Base-by-base conservation (phyloP, 2,888 invertebrate genomes). In the Eilema caniola region DNA sequence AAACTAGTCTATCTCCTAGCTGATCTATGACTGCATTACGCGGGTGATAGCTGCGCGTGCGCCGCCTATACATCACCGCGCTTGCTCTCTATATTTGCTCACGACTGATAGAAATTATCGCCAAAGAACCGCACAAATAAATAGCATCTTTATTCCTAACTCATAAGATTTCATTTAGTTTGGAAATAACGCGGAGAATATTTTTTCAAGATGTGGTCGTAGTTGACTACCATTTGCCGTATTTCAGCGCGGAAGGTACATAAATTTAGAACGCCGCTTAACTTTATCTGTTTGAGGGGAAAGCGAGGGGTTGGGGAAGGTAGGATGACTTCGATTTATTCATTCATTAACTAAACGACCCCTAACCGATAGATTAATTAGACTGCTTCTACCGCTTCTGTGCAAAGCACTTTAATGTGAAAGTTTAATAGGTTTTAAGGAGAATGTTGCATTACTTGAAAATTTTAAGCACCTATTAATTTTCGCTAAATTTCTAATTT, bases 341-440 rank as follows among this genome's bases (percentile, higher is more conserved):
- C 88, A 91, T 93, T 94, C 92, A 93, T 94, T 94, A 93, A 90
- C 88, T 90, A 91, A 92, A 90, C 83, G 83, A 88, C 87, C 89
- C 87, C 88, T 89, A 89, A 83, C 85, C 85, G 83, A 83, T 81
- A 80, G 84, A 83, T 89, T 93, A 93, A 93, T 93, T 91, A 90
- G 89, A 74, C 72, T 82, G 89, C 89, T 88, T 88, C 47, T 88
- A 88, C 85, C 81, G 84, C 84, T 86, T 81, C 83, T 80, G 80
- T 76, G 76, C 76, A 71, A 70, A 74, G 72, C 47, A 72, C 71
- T 76, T 77, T 77, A 70, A 77, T 78, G 74, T 75, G 80, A 79
- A 80, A 80, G 74, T 75, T 69, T 66, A 74, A 62, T 63, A 10
- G 33, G 59, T 75, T 77, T 80, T 80, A 79, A 82, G 80, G 80